Evolutionary conservation across 2,113 vertebrate species (phyloP).

Genomic region (Axis porcinus): DNA sequence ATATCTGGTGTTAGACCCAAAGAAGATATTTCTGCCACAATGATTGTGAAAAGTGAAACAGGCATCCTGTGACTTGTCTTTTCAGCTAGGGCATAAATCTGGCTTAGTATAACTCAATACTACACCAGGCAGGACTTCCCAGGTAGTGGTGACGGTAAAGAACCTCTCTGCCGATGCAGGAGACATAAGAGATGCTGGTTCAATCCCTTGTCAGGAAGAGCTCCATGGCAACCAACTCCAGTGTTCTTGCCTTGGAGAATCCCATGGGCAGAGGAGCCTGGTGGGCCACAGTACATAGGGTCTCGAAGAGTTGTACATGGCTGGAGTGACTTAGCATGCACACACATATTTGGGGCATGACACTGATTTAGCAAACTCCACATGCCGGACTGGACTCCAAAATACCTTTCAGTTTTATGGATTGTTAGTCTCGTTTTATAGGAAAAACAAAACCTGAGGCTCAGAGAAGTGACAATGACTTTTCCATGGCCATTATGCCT

Average conservation of each 20-base stretch:
- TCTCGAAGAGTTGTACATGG: not conserved
- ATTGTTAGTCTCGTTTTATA: not conserved
- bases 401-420: rapidly evolving
- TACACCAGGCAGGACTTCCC: not conserved
- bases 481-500: rapidly evolving
- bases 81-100: not conserved
- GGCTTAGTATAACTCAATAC: not conserved
- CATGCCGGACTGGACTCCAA: too few species aligned
- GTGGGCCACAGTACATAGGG: not conserved
- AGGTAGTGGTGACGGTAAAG: not conserved
- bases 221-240: not conserved
- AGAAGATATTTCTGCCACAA: not conserved
- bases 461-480: not conserved
- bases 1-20: not conserved
- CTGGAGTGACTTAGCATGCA: not conserved
- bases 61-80: not conserved
- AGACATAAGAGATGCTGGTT: not conserved
- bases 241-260: not conserved
- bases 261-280: not conserved
- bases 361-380: not conserved
- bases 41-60: not conserved
- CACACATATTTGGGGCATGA: rapidly evolving
- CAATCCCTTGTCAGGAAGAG: not conserved
- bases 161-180: not conserved
- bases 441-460: not conserved